Base-by-base conservation (phyloP, 2,797 vertebrate genomes). In the Myotis vivesi region DNA sequence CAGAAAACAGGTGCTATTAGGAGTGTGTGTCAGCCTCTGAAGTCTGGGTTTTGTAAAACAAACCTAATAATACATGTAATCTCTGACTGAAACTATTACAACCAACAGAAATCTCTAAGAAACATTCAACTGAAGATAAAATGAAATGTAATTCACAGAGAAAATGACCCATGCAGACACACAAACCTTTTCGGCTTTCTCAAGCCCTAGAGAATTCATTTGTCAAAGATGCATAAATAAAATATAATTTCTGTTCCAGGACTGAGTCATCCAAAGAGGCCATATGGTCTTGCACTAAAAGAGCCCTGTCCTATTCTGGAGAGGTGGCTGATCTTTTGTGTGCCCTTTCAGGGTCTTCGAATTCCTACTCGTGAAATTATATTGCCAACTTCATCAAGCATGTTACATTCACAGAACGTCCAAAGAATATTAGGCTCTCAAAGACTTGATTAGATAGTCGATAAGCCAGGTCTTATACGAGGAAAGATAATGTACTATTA, bases 1-100 rank as follows among this genome's bases (percentile, higher is more conserved):
- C 97, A 97, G 81, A 97, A 96, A 97, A 94, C 96, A 97, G 96
- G 97, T 96, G 96, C 94, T 95, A 53, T 94, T 96, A 96, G 66
- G 93, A 96, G 55, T 90, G 38, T 95, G 20, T 36, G 23, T 33
- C 85, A 93, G 96, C 30, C 75, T 87, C 82, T 95, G 68, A 64
- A 85, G 92, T 92, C 95, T 96, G 93, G 94, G 2, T 28, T 92
- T 51, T 98, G 72, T 94, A 95, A 96, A 92, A 94, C 95, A 97
- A 97, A 95, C 15, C 57, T 69, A 96, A 97, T 97, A 95, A 92
- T 92, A 84, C 69, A 87, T 92, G 87, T 96, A 97, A 97, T 97
- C 97, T 95, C 93, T 87, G 89, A 84, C 28, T 95, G 84, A 91
- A 97, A 97, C 94, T 59, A 93, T 84, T 87, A 95, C 51, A 2